A percentile compares a stretch with the other conserved stretches of the same genome.
phyloP scores from a whole-genome alignment of 2,113 vertebrate genomes.

The Chionodraco myersi region DNA sequence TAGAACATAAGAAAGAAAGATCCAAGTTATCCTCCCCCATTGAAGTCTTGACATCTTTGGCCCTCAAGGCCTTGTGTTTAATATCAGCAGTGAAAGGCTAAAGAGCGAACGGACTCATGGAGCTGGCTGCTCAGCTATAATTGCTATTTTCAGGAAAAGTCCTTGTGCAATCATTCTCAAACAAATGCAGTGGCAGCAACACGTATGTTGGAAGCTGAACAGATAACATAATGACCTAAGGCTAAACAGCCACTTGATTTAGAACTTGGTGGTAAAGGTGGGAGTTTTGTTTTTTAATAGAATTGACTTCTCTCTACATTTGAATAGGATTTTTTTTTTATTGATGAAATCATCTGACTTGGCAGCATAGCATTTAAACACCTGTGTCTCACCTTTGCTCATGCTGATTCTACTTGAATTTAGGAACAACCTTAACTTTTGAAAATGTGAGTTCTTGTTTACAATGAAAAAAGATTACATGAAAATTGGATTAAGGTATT shows the following conservation, averaged over 20 bases:
- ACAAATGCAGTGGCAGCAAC: slow-evolving; percentile 21
- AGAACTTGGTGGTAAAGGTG: not conserved
- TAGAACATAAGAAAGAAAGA: not conserved
- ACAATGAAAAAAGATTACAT: no score
- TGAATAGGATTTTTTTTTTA: not conserved
- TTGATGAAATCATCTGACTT: not conserved
- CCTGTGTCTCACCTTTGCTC: not conserved
- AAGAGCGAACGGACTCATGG: not conserved
- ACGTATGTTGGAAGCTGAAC: slow-evolving; percentile 16
- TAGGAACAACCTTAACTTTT: not conserved
- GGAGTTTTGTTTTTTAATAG: not conserved
- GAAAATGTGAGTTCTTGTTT: not conserved
- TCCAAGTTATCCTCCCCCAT: not conserved
- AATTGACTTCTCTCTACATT: not conserved
- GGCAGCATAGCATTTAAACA: not conserved
- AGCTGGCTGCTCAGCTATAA: slow-evolving; percentile 2
- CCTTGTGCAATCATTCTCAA: slow-evolving; percentile 24
- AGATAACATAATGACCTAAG: slow-evolving; percentile 1
- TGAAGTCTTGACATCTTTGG: slow-evolving; percentile 1
- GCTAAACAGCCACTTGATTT: not conserved
- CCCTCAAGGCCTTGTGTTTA: not conserved
- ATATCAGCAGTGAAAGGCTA: slow-evolving; percentile 1
- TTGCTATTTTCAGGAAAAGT: slow-evolving; percentile 26
- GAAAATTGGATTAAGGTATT: no score
- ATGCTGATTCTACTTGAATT: no score